Base-by-base conservation (phyloP, 30 jellyfish, hydroid and myxozoan species). In the Phacellophora camtschatica region DNA sequence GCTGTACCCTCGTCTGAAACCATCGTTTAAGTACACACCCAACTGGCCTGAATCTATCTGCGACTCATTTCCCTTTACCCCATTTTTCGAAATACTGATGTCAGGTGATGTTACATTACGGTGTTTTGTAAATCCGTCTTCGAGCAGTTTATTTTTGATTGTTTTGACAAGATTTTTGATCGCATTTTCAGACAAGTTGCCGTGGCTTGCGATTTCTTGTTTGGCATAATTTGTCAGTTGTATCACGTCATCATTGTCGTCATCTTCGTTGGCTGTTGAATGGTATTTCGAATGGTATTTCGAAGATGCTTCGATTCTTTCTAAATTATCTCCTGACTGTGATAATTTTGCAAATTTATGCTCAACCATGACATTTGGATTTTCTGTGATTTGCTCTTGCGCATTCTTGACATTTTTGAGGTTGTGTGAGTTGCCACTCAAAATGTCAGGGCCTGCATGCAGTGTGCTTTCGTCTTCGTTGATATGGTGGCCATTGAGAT, bases 181-280 rank as follows among this genome's bases (percentile, higher is more conserved):
- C 1, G 70, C 91, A 18, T 56, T 39, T 30, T 80, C 91, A 3
- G 91, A 80, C 58, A 80, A 58, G 13, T 80, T 56, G 2, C 91
- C 91, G 57, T 80, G 74, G 22, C 32, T 35, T 51, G 84, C 59
- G 15, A 80, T 80, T 57, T 80, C 84, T 35, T 80, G 45, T 41
- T 80, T 80, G 11, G 91, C 91, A n/a, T 63, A 80, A 28, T 67
- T 65, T 4, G 91, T 80, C 36, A 80, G 34, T 55, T 67, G 82
- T 33, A 80, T 51, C 9, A 64, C 82, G 25, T 74, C 76, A 13
- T 74, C 87, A 22, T 80, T 84, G 30, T 80, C 83, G 0, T 80
- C 74, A 15, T 49, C 63, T 23, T 24, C 66, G 3, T 5, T 20
- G 5, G 4, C 71, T n/a, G 6, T 5, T 1, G 31, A 23, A 65